These are phyloP conservation scores for Pseudomyrmex sp. DNA, from an alignment of 1,140 invertebrate genomes.

Conservation along the genomic window DNA sequence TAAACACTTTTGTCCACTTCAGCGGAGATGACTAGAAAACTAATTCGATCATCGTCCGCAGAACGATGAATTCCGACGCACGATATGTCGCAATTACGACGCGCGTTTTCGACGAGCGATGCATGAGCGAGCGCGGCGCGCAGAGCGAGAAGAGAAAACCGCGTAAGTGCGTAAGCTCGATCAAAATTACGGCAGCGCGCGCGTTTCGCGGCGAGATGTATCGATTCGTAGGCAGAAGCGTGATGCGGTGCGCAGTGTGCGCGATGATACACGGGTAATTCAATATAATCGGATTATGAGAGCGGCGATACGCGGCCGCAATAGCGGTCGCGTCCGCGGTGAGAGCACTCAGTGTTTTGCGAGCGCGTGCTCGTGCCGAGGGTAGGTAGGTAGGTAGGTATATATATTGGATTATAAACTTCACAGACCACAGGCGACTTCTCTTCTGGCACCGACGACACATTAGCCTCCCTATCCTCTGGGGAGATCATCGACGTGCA, in stretches of 20 bases:
- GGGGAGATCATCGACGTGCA: constrained; percentile 68
- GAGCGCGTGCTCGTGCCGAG: constrained; percentile 64
- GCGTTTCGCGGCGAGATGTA: constrained; percentile 57
- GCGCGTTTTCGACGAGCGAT: background rate
- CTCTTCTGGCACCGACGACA: constrained; percentile 74
- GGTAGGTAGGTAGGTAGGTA: constrained; percentile 58
- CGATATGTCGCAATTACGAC: background rate
- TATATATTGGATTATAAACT: constrained; percentile 84
- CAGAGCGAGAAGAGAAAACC: background rate
- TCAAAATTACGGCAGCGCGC: constrained; percentile 52
- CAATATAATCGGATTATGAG: constrained; percentile 84
- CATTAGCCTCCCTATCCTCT: constrained; percentile 77
- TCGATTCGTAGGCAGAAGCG: constrained; percentile 68
- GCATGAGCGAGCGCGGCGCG: background rate
- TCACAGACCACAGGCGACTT: constrained; percentile 79
- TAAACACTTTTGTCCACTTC: background rate
- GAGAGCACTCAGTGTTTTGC: constrained; percentile 82
- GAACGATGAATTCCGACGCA: background rate
- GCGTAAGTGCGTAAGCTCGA: constrained; percentile 33
- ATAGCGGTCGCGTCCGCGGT: constrained; percentile 80
- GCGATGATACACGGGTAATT: constrained; percentile 79
- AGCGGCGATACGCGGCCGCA: constrained; percentile 78
- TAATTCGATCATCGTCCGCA: constrained; percentile 25
- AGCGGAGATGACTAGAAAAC: background rate
- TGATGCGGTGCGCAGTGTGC: constrained; percentile 28